These are phyloP conservation scores for Dilophus febrilis DNA, from an alignment of 2,888 invertebrate species.

Conservation along the genomic window DNA sequence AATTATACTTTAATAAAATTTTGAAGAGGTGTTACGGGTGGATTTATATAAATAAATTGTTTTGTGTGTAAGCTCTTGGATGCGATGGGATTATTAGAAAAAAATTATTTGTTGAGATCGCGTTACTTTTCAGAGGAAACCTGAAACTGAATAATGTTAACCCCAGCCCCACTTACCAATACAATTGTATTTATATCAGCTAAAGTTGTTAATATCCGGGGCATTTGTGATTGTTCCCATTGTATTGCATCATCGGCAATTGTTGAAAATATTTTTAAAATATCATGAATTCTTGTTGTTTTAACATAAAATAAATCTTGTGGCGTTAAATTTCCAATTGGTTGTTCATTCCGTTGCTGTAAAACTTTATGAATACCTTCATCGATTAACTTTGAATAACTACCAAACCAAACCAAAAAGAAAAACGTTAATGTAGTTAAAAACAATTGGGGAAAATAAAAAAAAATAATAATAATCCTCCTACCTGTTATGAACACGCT, in stretches of 20 bases:
- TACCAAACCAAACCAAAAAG: constrained; percentile 6
- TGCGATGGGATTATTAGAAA: too few species aligned
- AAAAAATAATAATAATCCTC: constrained; percentile 12
- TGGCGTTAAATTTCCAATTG: constrained; percentile 37
- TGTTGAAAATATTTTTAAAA: constrained; percentile 43
- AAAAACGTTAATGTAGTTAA: neutral
- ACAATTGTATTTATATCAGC: constrained; percentile 40
- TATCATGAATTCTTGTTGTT: constrained; percentile 45
- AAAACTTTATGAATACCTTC: constrained; percentile 39
- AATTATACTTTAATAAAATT: too few species aligned
- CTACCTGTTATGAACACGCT: constrained; percentile 36
- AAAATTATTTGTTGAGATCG: too few species aligned
- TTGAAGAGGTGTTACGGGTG: too few species aligned
- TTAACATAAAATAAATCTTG: constrained; percentile 62
- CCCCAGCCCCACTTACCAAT: constrained; percentile 26
- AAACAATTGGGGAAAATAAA: neutral
- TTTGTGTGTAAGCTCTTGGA: too few species aligned
- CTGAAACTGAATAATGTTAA: too few species aligned
- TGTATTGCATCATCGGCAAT: constrained; percentile 41
- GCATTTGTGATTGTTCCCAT: constrained; percentile 37
- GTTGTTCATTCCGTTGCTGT: constrained; percentile 27
- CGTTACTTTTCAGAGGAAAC: too few species aligned
- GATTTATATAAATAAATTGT: too few species aligned
- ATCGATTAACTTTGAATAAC: constrained; percentile 31
- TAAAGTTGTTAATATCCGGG: constrained; percentile 37